Conservation (phyloP, 2,797 vertebrate genomes). For the Eulemur mongoz region DNA sequence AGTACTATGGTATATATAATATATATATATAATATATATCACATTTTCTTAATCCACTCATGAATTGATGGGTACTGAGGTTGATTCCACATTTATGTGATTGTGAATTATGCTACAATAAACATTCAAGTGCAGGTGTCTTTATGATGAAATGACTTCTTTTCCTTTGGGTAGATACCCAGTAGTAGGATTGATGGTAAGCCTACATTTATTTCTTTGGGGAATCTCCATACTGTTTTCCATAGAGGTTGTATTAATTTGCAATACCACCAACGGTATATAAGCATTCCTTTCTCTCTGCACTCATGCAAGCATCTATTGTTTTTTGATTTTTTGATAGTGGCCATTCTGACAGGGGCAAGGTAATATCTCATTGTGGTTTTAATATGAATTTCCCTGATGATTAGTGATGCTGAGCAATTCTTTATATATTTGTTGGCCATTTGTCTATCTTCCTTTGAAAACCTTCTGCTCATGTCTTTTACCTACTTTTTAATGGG, state of each 20-base stretch:
- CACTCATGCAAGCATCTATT: background rate
- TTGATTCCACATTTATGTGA: background rate
- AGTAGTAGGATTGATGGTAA: background rate
- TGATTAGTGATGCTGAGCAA: background rate
- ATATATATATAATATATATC: background rate
- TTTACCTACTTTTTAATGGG: background rate
- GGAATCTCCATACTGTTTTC: background rate
- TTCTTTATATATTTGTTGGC: background rate
- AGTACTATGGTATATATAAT: background rate
- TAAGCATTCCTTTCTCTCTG: background rate
- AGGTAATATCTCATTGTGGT: background rate
- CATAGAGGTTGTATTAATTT: background rate
- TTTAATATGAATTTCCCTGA: background rate
- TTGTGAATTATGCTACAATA: background rate
- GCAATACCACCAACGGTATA: background rate
- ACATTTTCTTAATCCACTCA: background rate
- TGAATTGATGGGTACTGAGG: background rate
- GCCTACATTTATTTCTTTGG: background rate
- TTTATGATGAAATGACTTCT: background rate
- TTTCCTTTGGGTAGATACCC: background rate
- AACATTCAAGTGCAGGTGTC: background rate
- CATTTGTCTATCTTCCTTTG: background rate
- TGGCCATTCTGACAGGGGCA: background rate
- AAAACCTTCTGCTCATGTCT: background rate
- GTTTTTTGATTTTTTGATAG: background rate